These are phyloP conservation scores for Myotis brandtii DNA, from an alignment of 2,113 vertebrate genomes.

Conservation along the genomic window DNA sequence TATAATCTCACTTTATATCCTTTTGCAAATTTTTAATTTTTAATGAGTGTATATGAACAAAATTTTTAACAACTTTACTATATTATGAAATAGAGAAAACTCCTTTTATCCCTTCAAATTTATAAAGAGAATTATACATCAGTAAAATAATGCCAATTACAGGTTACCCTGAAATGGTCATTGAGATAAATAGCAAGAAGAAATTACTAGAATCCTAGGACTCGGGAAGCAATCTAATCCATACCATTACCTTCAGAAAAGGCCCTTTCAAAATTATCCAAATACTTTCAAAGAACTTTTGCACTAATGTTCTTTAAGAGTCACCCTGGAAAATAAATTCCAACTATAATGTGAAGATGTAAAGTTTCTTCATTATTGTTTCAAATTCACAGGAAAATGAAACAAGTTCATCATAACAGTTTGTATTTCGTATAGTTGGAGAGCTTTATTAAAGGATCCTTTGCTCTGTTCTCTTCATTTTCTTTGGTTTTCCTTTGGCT, in stretches of 20 bases:
- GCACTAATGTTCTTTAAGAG: not conserved
- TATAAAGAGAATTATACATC: not conserved
- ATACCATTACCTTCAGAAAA: constrained; percentile 33
- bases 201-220: not conserved
- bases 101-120: not conserved
- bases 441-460: not conserved
- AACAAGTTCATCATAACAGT: not conserved
- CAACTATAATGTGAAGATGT: not conserved
- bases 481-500: not conserved
- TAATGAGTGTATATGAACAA: not conserved
- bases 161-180: constrained; percentile 8
- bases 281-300: constrained; percentile 25
- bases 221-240: constrained; percentile 16
- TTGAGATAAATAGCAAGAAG: not conserved
- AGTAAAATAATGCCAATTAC: not conserved
- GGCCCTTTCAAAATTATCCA: constrained; percentile 9
- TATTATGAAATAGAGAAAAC: constrained; percentile 60
- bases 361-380: not conserved
- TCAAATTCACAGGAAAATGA: not conserved
- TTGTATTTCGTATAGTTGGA: not conserved
- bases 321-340: not conserved
- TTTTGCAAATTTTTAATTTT: constrained; percentile 33
- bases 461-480: constrained; percentile 6
- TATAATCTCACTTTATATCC: constrained; percentile 30
- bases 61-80: not conserved